Evolutionary conservation across 2,113 vertebrate genomes (phyloP).

Genomic region (Paracanthobrama guichenoti): DNA sequence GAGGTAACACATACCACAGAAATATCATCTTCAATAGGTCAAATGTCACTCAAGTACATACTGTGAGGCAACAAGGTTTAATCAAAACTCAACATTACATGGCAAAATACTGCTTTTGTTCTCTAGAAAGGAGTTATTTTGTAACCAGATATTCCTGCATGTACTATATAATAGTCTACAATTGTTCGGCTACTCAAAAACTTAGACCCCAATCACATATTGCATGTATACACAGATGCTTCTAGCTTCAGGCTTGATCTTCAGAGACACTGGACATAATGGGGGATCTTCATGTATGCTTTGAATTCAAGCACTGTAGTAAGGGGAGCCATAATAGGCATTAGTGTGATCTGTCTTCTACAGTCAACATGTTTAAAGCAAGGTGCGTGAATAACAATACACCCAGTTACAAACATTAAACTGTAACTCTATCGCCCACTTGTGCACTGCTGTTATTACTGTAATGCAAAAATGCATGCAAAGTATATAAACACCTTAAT

Average conservation of each 20-base stretch:
- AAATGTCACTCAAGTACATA: constrained; percentile 1
- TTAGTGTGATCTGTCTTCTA: no score
- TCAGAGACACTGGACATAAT: not conserved
- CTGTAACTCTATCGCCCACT: not conserved
- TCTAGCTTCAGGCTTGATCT: not conserved
- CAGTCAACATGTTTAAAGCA: no score
- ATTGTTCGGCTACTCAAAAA: not conserved
- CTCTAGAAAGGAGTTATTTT: not conserved
- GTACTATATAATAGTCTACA: not conserved
- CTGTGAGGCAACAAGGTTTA: not conserved
- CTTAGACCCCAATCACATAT: not conserved
- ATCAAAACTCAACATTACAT: not conserved
- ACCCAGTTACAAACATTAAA: not conserved
- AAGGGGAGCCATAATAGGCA: not conserved
- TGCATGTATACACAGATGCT: not conserved
- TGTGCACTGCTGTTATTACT: not conserved
- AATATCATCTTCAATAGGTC: not conserved
- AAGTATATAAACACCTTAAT: not conserved
- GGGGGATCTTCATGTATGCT: not conserved
- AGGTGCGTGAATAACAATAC: no score
- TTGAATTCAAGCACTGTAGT: not conserved
- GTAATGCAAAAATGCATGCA: not conserved
- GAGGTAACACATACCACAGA: not conserved
- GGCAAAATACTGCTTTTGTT: not conserved
- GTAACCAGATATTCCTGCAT: not conserved